Conservation (phyloP, 2,797 vertebrate species). For the Hoplostethus atlanticus region DNA sequence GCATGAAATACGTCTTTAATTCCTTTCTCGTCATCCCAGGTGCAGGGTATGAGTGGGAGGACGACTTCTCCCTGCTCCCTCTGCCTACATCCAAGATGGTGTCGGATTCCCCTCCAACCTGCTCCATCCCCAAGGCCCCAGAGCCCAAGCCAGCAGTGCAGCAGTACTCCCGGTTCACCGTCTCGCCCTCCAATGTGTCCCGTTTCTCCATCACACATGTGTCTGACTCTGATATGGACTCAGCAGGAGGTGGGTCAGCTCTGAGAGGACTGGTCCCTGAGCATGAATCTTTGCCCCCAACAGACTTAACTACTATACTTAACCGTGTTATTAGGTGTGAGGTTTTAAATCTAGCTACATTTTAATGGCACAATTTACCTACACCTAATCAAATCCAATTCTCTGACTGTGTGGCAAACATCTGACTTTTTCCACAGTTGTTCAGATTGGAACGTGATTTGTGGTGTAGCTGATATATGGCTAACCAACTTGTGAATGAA, state of each 20-base stretch:
- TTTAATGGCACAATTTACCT: too few species aligned
- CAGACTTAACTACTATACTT: too few species aligned
- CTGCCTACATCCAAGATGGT: conserved; percentile 82
- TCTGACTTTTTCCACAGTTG: too few species aligned
- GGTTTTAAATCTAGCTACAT: too few species aligned
- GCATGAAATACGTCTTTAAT: neutral
- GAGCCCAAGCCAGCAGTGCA: conserved; percentile 75
- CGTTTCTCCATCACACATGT: conserved; percentile 98
- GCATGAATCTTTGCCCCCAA: too few species aligned
- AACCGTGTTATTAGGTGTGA: too few species aligned
- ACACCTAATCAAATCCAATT: too few species aligned
- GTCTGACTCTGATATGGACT: conserved; percentile 90
- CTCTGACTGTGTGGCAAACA: too few species aligned
- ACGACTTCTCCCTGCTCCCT: conserved; percentile 86
- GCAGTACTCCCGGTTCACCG: conserved; percentile 92
- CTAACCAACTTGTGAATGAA: too few species aligned
- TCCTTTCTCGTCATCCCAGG: conserved; percentile 73
- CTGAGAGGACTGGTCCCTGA: neutral
- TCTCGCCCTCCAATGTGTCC: conserved; percentile 89
- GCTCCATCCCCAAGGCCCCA: conserved; percentile 55
- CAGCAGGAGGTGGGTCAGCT: conserved; percentile 85
- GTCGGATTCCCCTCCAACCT: conserved; percentile 59
- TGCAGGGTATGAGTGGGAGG: conserved; percentile 89
- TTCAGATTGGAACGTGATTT: too few species aligned
- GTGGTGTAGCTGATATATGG: too few species aligned